phyloP scores from a whole-genome alignment of 1,140 invertebrate species.

The Brachionus rotundiformis region DNA sequence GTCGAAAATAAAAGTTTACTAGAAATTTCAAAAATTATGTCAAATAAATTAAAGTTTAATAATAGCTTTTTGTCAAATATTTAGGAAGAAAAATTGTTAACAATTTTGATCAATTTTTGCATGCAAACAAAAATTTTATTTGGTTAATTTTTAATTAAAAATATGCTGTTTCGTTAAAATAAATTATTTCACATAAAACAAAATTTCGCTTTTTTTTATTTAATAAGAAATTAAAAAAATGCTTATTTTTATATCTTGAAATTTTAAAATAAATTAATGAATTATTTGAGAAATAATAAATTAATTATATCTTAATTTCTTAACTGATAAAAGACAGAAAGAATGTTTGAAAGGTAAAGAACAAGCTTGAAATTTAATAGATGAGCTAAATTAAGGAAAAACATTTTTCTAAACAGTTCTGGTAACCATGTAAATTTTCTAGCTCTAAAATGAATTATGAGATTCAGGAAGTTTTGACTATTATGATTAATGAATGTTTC shows the following conservation, averaged over 20 bases:
- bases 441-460: not conserved
- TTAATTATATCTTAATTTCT: not conserved
- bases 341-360: not conserved
- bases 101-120: not conserved
- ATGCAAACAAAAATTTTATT: not conserved
- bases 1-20: too few species aligned
- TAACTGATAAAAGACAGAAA: not conserved
- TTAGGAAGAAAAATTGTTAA: not conserved
- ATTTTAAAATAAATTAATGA: too few species aligned
- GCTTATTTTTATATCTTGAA: too few species aligned
- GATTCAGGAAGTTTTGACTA: not conserved
- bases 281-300: too few species aligned
- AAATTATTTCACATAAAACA: too few species aligned
- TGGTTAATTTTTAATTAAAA: not conserved
- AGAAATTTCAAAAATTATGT: not conserved
- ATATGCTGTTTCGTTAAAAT: not conserved
- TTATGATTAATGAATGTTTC: not conserved
- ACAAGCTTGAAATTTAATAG: not conserved
- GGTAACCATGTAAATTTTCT: not conserved
- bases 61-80: conserved; percentile 5
- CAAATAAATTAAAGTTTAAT: not conserved
- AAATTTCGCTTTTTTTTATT: too few species aligned
- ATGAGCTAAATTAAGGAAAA: not conserved
- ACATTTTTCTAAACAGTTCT: too few species aligned
- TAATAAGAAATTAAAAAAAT: too few species aligned